phyloP scores from a whole-genome alignment of 2,797 vertebrate species.

The Muscicapa comitata region DNA sequence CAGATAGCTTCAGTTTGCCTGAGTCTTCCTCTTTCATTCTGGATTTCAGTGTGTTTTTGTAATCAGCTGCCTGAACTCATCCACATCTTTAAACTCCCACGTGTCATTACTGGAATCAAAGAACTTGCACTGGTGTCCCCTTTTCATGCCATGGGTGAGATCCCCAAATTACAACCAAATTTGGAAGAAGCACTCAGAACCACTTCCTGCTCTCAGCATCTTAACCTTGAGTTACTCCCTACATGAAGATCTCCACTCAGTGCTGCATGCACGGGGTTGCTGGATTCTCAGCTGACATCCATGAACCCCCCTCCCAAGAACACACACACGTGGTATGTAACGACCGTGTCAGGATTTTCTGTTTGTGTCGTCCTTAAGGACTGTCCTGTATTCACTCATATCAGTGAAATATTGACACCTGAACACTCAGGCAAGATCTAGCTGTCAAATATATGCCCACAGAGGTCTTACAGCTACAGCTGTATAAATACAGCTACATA shows the following conservation, averaged over 20 bases:
- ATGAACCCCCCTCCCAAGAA: background rate
- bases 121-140: background rate
- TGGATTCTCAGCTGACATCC: background rate
- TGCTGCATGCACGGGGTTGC: rapidly evolving
- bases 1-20: background rate
- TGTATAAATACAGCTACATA: background rate
- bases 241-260: rapidly evolving
- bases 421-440: background rate
- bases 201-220: background rate
- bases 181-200: background rate
- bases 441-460: background rate
- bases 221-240: background rate
- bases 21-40: background rate
- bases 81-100: background rate
- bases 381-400: background rate
- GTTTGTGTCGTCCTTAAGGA: background rate
- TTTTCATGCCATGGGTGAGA: background rate
- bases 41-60: background rate
- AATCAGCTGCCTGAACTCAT: background rate
- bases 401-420: background rate
- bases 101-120: background rate
- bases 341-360: background rate
- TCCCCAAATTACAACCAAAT: background rate
- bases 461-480: background rate
- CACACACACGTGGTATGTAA: rapidly evolving